Evolutionary conservation across 2,888 invertebrate species (phyloP), one percentile per base, ranked within the genome.

Genomic region (Agapostemon virescens): DNA sequence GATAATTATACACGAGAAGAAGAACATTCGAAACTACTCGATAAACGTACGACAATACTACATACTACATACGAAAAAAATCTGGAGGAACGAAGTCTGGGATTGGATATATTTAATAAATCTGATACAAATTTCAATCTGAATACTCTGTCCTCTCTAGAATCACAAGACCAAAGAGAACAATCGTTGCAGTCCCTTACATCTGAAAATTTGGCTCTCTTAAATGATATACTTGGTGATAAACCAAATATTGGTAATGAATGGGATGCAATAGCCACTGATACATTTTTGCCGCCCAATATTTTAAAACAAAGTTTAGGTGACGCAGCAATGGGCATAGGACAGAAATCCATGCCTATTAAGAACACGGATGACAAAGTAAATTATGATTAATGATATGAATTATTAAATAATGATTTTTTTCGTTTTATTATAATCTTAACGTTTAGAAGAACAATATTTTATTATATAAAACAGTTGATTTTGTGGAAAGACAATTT

Each of bases 271-370:
- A 82, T 91, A 58, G 86, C 90, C 5, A 85, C 86, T 9, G 91
- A 92, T 52, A 91, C 91, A 15, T 92, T 92, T 80, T 84, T 92
- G 75, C 92, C 92, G 38, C 87, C 91, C 2, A 90, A 88, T 67
- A 91, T 92, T 83, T 83, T 92, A 63, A 92, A 92, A 73, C 92
- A 92, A 79, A 92, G 91, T 81, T 86, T 92, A 1, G 91, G 91
- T 6, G 91, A 91, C 68, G 92, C 88, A 38, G 83, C 89, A 2
- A 77, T 86, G 11, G 88, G 89, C 9, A 76, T 86, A 58, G 87
- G 83, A n/a, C 87, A 86, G 30, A 87, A 84, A 9, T 79, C 33
- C 45, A 74, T 75, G 9, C 68, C 45, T 20, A 68, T 66, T 76
- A 58, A 72, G 40, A 75, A 64, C 63, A 72, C 67, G 72, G 81